Percentiles rank a stretch among this genome's conserved stretches.
Conservation (phyloP, 92 coral and sea anemone genomes). For the Diadumene lineata region DNA sequence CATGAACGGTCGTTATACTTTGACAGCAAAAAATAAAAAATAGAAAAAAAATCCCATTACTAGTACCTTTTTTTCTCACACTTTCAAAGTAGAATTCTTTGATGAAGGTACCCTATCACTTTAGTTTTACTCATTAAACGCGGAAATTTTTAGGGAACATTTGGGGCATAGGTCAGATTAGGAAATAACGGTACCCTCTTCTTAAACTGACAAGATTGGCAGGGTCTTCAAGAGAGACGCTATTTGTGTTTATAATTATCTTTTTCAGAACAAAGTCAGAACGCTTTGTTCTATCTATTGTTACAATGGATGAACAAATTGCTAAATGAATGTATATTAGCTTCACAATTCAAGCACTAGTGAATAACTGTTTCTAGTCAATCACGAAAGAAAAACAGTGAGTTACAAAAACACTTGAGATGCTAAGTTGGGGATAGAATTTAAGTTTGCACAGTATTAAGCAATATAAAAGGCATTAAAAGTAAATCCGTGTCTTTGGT, state of each 20-base stretch:
- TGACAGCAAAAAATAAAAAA: too few relatives aligned
- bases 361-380: background rate
- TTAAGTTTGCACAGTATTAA: background rate
- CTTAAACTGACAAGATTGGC: slow-evolving; percentile 1
- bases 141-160: too few relatives aligned
- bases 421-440: background rate
- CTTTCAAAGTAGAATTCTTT: too few relatives aligned
- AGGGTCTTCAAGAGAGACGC: slow-evolving; percentile 6
- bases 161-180: too few relatives aligned
- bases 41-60: too few relatives aligned
- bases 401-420: background rate
- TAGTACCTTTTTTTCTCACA: too few relatives aligned
- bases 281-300: background rate
- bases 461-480: background rate
- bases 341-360: background rate
- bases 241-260: background rate
- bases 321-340: background rate
- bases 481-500: background rate
- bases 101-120: too few relatives aligned
- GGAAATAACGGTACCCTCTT: too few relatives aligned
- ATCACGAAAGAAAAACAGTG: background rate
- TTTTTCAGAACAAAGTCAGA: background rate
- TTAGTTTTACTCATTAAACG: too few relatives aligned
- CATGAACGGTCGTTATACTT: too few relatives aligned
- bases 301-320: background rate